These are phyloP conservation scores for Deroplatys truncata DNA, from an alignment of 2,888 invertebrate genomes.

Conservation along the genomic window DNA sequence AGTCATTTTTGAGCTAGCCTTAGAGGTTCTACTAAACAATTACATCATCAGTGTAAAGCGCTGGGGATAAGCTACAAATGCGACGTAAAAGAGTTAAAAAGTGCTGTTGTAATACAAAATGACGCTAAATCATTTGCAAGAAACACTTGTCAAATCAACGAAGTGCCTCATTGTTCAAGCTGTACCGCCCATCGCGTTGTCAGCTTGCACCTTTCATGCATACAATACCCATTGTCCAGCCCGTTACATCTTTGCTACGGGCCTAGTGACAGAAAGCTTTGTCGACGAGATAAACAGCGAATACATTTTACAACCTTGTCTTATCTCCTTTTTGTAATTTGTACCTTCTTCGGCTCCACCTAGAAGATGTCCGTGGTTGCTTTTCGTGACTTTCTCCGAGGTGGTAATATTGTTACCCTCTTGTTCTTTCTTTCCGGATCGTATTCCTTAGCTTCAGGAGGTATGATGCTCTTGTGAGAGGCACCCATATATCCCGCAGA, in stretches of 20 bases:
- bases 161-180: not conserved
- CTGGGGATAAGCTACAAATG: not conserved
- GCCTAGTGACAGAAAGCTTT: not conserved
- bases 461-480: not conserved
- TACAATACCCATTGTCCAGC: not conserved
- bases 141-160: not conserved
- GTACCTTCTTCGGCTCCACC: not conserved
- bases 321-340: not conserved
- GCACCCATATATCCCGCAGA: too few relatives aligned
- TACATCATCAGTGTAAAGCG: not conserved
- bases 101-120: not conserved
- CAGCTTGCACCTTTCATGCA: not conserved
- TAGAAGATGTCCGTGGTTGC: not conserved
- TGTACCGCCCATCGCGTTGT: not conserved
- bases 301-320: not conserved
- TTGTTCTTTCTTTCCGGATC: not conserved
- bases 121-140: not conserved
- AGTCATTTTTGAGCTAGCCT: too few relatives aligned
- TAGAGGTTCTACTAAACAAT: not conserved
- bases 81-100: not conserved
- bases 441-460: not conserved
- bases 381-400: not conserved
- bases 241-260: not conserved
- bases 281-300: not conserved
- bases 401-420: not conserved